phyloP scores from a whole-genome alignment of 2,888 invertebrate genomes.

The Catocala nupta region DNA sequence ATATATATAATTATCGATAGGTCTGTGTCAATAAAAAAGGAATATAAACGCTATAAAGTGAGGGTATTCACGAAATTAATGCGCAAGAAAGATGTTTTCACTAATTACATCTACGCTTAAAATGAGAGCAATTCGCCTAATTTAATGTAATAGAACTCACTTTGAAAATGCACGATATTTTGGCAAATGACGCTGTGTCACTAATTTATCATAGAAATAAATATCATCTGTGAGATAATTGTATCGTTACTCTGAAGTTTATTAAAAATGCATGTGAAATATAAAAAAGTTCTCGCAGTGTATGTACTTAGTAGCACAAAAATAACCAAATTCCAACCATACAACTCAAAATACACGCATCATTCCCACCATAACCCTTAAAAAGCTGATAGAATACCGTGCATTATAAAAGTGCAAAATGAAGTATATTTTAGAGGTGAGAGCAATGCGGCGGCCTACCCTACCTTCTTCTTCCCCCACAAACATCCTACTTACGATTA shows the following conservation, averaged over 20 bases:
- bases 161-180: constrained; percentile 38
- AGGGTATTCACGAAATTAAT: constrained; percentile 17
- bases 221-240: background rate
- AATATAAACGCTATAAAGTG: constrained; percentile 20
- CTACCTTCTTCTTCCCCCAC: constrained; percentile 38
- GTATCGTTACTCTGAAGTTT: no score
- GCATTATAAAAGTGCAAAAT: constrained; percentile 27
- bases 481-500: constrained; percentile 39
- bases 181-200: background rate
- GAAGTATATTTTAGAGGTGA: constrained; percentile 20
- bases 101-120: constrained; percentile 44
- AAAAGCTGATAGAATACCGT: constrained; percentile 17
- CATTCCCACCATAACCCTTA: background rate
- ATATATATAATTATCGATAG: constrained; percentile 1
- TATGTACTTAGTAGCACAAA: no score
- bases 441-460: constrained; percentile 53
- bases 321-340: background rate
- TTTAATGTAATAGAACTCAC: constrained; percentile 30
- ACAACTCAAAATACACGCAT: background rate
- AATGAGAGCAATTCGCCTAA: constrained; percentile 52
- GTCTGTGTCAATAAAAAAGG: constrained; percentile 26
- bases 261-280: no score
- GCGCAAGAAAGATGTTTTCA: constrained; percentile 27
- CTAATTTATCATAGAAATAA: background rate
- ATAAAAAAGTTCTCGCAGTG: no score